Evolutionary conservation across 2,888 invertebrate genomes (phyloP), one percentile per base, ranked within the genome.

Genomic region (Malthinus seriepunctatus): DNA sequence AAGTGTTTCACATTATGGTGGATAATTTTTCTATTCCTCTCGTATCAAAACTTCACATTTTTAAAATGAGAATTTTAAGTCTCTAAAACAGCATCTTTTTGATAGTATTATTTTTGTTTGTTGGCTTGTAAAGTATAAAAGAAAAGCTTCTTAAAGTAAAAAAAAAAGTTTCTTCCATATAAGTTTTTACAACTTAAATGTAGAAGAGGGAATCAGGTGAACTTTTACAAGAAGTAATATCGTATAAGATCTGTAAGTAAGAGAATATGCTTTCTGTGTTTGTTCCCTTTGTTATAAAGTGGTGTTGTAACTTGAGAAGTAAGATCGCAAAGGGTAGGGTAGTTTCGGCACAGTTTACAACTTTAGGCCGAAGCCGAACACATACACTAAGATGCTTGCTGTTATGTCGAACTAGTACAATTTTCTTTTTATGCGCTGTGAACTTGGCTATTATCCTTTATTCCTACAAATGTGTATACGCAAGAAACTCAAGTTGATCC

Each of bases 321-420:
- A 47, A 46, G 54, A 34, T 46, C 54, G 54, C 37, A 33, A 46
- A 54, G 54, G 54, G 54, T 48, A 47, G 54, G 47, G 54, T 54
- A 46, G 47, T 54, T 54, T 48, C 54, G 33, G 33, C 32, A 32
- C 62, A 62, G 56, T 64, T 65, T 65, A 65, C 65, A 65, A 60
- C 62, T 62, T 60, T 53, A 38, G 62, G 57, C 62, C 57, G 50
- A 38, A 57, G 63, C 60, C 23, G 39, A 42, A 64, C 62, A 60
- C 62, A 57, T 56, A 60, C 54, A 51, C 60, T 35, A 49, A n/a
- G 23, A 46, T 47, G 54, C 47, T 46, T 39, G 54, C 35, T 54
- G 54, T 48, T 54, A 54, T 48, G 47, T 47, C 32, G 47, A 54
- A 54, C 54, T 54, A 46, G 54, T 37, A 48, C 54, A 54, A 54